phyloP scores from a whole-genome alignment of 2,888 invertebrate species.

The Odiellus spinosus region DNA sequence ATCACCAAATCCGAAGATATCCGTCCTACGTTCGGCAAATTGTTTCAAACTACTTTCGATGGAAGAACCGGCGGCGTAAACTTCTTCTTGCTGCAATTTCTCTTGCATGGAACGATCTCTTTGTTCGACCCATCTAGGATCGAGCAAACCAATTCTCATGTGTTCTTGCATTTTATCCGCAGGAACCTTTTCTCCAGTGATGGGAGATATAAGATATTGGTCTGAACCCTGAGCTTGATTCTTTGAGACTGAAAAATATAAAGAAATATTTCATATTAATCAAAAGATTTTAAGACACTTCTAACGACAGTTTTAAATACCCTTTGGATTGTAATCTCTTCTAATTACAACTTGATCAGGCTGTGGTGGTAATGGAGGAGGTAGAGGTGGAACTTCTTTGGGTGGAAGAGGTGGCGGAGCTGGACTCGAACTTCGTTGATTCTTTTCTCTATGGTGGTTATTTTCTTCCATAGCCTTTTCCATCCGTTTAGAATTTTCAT shows the following conservation, averaged over 20 bases:
- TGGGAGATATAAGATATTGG: constrained; percentile 90
- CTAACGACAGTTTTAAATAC: no score
- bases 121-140: constrained; percentile 96
- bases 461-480: constrained; percentile 44
- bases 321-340: constrained; percentile 90
- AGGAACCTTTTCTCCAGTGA: constrained; percentile 94
- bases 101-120: constrained; percentile 85
- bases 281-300: no score
- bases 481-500: constrained; percentile 7
- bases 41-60: constrained; percentile 90
- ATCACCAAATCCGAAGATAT: constrained; percentile 97
- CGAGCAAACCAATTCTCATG: constrained; percentile 81
- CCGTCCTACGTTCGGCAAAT: constrained; percentile 94
- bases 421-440: neutral
- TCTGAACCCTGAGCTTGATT: constrained; percentile 37
- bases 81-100: constrained; percentile 76
- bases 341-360: constrained; percentile 88
- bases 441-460: neutral
- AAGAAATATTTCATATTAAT: no score
- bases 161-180: constrained; percentile 95
- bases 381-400: constrained; percentile 25
- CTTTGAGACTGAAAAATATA: no score
- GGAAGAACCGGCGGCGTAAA: constrained; percentile 62
- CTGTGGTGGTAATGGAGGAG: constrained; percentile 40
- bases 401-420: constrained; percentile 19